Conservation (phyloP, 2,113 vertebrate species). For the Ictalurus furcatus region DNA sequence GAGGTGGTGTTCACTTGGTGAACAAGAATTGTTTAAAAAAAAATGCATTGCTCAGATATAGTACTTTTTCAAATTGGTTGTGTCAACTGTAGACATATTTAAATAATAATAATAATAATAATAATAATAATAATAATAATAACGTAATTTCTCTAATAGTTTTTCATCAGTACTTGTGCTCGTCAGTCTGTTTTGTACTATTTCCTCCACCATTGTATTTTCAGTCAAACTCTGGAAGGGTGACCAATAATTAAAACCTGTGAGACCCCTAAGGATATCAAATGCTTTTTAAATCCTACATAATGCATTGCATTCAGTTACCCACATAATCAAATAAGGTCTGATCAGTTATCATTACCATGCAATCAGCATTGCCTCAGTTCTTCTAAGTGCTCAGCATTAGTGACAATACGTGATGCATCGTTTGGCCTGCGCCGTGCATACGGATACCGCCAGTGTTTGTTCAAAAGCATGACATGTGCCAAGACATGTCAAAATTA, state of each 20-base stretch:
- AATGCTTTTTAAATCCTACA: not conserved
- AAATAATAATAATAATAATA: too few species aligned
- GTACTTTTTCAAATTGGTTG: not conserved
- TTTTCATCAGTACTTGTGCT: not conserved
- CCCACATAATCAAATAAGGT: conserved; percentile 32
- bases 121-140: not conserved
- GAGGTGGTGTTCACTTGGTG: not conserved
- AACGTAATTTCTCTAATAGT: not conserved
- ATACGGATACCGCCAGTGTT: conserved; percentile 43
- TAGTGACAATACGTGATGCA: conserved; percentile 50
- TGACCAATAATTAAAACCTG: conserved; percentile 3
- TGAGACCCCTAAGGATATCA: not conserved
- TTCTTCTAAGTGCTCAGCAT: conserved; percentile 40
- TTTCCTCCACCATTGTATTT: not conserved
- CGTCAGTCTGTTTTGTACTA: not conserved
- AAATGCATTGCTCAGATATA: not conserved
- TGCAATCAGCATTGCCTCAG: conserved; percentile 20
- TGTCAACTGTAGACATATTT: not conserved
- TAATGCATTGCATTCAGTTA: conserved; percentile 5
- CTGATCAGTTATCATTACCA: conserved; percentile 46
- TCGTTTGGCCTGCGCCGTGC: conserved; percentile 36
- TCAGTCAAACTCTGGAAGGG: not conserved
- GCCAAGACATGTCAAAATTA: conserved; percentile 72
- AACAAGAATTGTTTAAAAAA: not conserved
- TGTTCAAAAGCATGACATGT: conserved; percentile 76